Evolutionary conservation across 2,113 vertebrate species (phyloP).

Genomic region (Lophochroa leadbeateri): DNA sequence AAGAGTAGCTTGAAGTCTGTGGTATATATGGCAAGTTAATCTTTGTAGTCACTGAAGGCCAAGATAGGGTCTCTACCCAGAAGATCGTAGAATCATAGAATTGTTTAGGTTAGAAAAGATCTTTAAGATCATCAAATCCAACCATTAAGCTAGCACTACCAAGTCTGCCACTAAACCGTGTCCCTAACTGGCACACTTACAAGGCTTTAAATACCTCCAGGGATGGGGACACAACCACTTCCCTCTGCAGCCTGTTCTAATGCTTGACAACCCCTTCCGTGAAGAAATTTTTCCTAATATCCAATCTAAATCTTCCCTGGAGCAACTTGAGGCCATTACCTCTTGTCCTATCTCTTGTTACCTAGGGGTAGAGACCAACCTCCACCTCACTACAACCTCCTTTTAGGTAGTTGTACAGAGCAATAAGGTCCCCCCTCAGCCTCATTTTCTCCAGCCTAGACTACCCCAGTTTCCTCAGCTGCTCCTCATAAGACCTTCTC

Average conservation of each 20-base stretch:
- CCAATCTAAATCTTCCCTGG: not conserved
- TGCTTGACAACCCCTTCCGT: not conserved
- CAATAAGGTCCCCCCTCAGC: too few relatives aligned
- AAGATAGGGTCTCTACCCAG: not conserved
- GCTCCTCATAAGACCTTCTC: not conserved
- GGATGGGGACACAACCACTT: not conserved
- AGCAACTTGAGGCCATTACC: not conserved
- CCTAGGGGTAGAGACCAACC: not conserved
- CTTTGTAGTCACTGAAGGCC: not conserved
- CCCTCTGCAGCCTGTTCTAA: not conserved
- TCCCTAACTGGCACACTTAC: not conserved
- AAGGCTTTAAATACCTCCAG: not conserved
- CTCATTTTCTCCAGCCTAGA: not conserved
- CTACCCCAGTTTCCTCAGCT: not conserved
- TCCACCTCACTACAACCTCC: not conserved
- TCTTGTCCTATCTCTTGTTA: not conserved
- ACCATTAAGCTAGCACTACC: not conserved
- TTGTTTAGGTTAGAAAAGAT: not conserved
- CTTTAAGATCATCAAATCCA: not conserved
- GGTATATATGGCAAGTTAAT: not conserved
- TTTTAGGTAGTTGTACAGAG: not conserved
- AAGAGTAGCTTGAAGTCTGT: not conserved
- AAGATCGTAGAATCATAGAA: not conserved
- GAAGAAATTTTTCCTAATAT: not conserved
- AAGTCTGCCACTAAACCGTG: not conserved